Evolutionary conservation across 2,113 vertebrate species (phyloP).

Genomic region (Calcarius ornatus): DNA sequence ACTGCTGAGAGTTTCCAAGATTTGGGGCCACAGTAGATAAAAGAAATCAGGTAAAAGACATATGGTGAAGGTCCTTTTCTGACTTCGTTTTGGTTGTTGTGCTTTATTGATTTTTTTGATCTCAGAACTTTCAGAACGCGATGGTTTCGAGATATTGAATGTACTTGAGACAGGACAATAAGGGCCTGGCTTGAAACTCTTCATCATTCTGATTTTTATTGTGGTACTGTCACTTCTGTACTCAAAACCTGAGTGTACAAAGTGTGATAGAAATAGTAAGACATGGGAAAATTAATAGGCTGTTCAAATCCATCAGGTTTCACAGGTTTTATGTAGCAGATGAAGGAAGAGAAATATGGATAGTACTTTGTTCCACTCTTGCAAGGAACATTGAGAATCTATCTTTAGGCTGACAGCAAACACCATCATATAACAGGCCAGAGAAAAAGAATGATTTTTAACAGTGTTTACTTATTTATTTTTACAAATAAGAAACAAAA

Average conservation of each 20-base stretch:
- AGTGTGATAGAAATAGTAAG: background rate
- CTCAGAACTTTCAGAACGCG: background rate
- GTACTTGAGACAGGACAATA: background rate
- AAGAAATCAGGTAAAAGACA: background rate
- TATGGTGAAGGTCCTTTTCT: background rate
- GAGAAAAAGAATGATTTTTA: background rate
- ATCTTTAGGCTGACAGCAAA: background rate
- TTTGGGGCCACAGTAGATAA: background rate
- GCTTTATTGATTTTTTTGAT: background rate
- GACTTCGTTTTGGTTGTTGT: background rate
- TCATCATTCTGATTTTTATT: background rate
- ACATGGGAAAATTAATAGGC: background rate
- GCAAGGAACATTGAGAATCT: background rate
- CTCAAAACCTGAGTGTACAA: background rate
- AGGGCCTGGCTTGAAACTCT: background rate
- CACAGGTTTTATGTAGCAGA: background rate
- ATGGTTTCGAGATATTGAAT: background rate
- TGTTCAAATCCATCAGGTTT: background rate
- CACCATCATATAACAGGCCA: background rate
- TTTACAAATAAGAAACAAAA: background rate
- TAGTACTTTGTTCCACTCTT: background rate
- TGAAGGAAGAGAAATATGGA: background rate
- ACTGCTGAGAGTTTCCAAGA: background rate
- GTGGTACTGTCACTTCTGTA: background rate
- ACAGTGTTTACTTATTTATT: background rate